Base-by-base conservation (phyloP, 1,140 invertebrate species). In the Centruroides sculpturatus region DNA sequence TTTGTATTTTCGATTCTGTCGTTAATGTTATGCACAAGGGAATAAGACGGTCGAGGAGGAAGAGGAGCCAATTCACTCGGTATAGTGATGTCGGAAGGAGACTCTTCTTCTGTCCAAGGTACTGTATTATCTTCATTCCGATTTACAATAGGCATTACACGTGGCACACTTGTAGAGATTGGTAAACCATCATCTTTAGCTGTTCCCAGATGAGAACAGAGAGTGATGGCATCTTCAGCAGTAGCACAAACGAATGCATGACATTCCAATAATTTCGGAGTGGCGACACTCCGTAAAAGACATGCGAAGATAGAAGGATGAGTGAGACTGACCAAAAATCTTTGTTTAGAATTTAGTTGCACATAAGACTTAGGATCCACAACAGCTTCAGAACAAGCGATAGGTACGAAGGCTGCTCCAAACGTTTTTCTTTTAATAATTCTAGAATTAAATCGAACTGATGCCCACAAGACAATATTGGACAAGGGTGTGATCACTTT, bases 281-380 rank as follows among this genome's bases (percentile, higher is more conserved):
- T 35, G 8, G 64, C 60, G 8, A 85, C 80, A 41, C 59, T 60
- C 4, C 66, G 57, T 86, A 92, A 92, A 23, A 93, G 86, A 50
- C 92, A 89, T 11, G 88, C 87, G 72, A 94, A 92, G 68, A 94
- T 82, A 1, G 90, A 89, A 0, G 87, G 86, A 74, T 90, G 87
- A 41, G 69, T 69, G n/a, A 67, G 47, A 35, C 64, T 62, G 35
- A 66, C 63, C 50, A 64, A 54, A 47, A 64, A 64, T 34, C 60
- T 23, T 51, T 67, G 66, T 53, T 66, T 67, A 3, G 57, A 53
- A 4, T 49, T 48, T 10, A 68, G 47, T 10, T 49, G 59, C 7
- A 65, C 47, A 41, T 64, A 68, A 12, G 61, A 50, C 53, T 64
- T 63, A 41, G 55, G 62, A 47, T 67, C 63, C 36, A 68, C 51